Evolutionary conservation across 2,797 vertebrate genomes (phyloP), one percentile per base, ranked within the genome.

Genomic region (Onychomys torridus): DNA sequence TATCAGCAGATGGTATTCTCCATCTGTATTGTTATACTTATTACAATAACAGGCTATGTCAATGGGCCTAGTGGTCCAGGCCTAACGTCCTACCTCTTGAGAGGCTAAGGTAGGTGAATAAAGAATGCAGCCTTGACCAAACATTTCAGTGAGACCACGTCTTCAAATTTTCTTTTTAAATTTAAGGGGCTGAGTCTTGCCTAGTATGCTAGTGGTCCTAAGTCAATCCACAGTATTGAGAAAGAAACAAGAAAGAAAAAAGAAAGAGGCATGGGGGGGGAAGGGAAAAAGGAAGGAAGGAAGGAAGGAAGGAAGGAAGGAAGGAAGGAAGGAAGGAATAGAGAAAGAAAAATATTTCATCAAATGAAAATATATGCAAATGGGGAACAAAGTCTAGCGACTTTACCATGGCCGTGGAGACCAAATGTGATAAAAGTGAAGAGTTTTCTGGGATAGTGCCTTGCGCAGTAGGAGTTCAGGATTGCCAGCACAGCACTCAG

Each of bases 281-380:
- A 78, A 27, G 19, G 9, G 29, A 34, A 9, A 4, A 46, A 21
- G 10, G 21, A 32, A 81, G 55, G 3, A 55, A 16, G 52, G 14
- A 16, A 55, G 14, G 4, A 32, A 43, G 11, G 49, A 57, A 59
- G 9, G 4, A 59, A 65, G 27, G 7, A 46, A 12, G 10, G 21
- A 32, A 59, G n/a, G 3, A 16, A 17, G 52, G 16, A 55, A 55
- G 55, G 16, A 32, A 43, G 11, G 34, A 59, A 59, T 37, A 84
- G 19, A 65, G 40, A 73, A 23, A 27, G 52, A 32, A 55, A 87
- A 71, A 0, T 12, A 73, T 23, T 84, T 61, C 89, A 6, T 65
- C 83, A 93, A 75, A 9, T 92, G n/a, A 76, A 89, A 93, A 91
- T 25, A 78, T 88, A 9, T n/a, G 25, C 59, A 32, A 77, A 11